Evolutionary conservation across 2,113 vertebrate genomes (phyloP).

Genomic region (Stictonetta naevosa): DNA sequence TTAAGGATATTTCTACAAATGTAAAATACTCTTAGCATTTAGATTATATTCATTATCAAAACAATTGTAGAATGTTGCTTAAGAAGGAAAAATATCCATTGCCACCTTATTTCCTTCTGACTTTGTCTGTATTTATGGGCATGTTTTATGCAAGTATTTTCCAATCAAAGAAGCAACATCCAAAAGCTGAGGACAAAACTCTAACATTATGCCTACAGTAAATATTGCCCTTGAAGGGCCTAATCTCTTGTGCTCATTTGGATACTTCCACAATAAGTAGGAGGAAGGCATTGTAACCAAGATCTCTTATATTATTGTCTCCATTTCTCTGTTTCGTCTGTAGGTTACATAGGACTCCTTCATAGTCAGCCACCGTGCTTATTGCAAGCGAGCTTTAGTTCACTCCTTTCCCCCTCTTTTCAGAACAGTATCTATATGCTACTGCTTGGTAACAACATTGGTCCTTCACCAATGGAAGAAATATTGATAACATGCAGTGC

Average conservation of each 20-base stretch:
- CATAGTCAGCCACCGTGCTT: neutral
- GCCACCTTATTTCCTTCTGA: neutral
- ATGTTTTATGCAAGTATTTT: neutral
- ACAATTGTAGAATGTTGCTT: neutral
- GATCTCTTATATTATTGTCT: neutral
- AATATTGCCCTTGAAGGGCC: neutral
- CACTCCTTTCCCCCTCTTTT: neutral
- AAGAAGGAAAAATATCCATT: neutral
- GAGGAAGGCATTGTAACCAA: neutral
- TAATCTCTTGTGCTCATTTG: neutral
- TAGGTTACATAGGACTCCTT: neutral
- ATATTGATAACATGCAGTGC: neutral
- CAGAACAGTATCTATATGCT: neutral
- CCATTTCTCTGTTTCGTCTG: neutral
- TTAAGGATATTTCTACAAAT: neutral
- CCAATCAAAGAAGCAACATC: neutral
- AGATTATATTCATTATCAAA: neutral
- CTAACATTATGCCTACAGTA: neutral
- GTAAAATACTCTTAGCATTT: neutral
- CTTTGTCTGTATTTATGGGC: neutral
- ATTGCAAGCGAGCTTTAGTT: neutral
- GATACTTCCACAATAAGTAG: neutral
- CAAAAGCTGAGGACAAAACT: neutral
- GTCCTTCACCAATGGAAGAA: neutral
- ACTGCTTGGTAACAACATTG: neutral